Evolutionary conservation across 2,888 invertebrate species (phyloP).

Genomic region (Patella pellucida): DNA sequence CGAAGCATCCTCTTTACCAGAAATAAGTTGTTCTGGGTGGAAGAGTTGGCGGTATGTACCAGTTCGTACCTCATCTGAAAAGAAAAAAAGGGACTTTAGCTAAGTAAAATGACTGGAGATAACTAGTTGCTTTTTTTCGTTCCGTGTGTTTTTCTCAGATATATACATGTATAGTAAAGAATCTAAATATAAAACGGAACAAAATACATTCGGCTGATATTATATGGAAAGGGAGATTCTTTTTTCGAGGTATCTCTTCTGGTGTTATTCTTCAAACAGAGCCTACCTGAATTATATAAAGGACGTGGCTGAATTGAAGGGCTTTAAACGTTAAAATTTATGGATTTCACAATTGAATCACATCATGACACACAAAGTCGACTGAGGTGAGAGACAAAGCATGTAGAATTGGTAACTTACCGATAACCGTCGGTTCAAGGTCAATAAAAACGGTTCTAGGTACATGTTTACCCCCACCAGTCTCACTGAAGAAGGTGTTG

Average conservation of each 20-base stretch:
- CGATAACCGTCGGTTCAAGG: constrained; percentile 95
- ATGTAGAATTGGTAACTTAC: constrained; percentile 71
- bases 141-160: no score
- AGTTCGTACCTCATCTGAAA: constrained; percentile 68
- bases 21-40: constrained; percentile 97
- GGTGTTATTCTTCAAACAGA: no score
- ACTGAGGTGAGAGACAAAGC: neutral
- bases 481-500: constrained; percentile 84
- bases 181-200: no score
- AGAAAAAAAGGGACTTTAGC: neutral
- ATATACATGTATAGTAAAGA: no score
- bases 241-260: no score
- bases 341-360: neutral
- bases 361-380: neutral
- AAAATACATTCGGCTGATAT: no score
- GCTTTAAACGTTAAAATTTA: neutral
- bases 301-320: no score
- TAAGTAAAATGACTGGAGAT: no score
- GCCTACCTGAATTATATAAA: no score
- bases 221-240: no score
- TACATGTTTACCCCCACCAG: constrained; percentile 96
- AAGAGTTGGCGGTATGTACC: constrained; percentile 88
- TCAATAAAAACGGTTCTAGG: constrained; percentile 95
- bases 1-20: constrained; percentile 97
- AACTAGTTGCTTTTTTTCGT: no score